Base-by-base conservation (phyloP, 92 coral and sea anemone genomes). In the Bergia sp. region DNA sequence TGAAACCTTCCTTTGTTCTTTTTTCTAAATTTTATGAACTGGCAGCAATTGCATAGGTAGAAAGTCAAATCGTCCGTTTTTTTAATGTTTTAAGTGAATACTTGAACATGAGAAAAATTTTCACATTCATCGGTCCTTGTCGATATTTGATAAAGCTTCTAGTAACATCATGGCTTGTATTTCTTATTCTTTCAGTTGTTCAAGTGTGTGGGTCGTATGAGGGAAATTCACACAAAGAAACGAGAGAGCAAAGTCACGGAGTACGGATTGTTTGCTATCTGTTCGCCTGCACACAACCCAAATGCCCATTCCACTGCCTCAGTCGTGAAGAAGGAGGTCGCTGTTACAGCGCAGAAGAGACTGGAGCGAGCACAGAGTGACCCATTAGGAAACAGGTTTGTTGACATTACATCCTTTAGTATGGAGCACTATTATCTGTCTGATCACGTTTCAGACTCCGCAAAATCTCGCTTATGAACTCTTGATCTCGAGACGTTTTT, bases 231-330 rank as follows among this genome's bases (percentile, higher is more conserved):
- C 89, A 97, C 98, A 1, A 93, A 95, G 44, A 97, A 97, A 79
- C 93, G 99, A 21, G 99, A 97, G 82, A 90, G 91, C 55, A 96
- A 95, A 74, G 96, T 94, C 16, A 93, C 93, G 1, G 99, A 97
- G 86, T 97, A 97, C 76, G 99, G 99, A 1, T 91, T 97, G 50
- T 97, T 97, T 84, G 99, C 99, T 15, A 96, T 97, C 64, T 95
- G 98, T 65, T 97, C 99, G 44, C 99, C 99, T 0, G 96, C 98
- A 37, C 93, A 94, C 89, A 93, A 84, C 76, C 64, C 95, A 5
- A 92, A 82, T 49, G 88, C 95, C 49, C 91, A 94, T 50, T 93
- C 96, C n/a, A 77, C 97, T 23, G 91, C 91, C 78, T 90, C 96
- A 37, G 88, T 91, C 74, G 94, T 95, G 40, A 94, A 95, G 84